These are phyloP conservation scores for Leucoraja erinaceus DNA, from an alignment of 2,113 vertebrate species.

Conservation along the genomic window DNA sequence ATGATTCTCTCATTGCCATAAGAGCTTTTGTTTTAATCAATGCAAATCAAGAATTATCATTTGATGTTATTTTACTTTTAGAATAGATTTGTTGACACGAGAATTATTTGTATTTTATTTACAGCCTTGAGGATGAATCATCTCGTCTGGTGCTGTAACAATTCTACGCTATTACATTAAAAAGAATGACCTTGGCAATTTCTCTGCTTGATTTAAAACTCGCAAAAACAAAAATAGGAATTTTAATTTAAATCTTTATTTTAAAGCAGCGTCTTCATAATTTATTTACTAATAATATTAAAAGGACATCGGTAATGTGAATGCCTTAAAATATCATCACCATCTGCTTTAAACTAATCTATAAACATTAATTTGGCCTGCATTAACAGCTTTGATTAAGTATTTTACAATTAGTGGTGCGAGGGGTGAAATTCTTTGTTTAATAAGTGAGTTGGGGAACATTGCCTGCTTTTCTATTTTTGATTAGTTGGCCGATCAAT, in stretches of 20 bases:
- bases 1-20: background rate
- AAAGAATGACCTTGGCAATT: too few species aligned
- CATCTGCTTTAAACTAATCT: background rate
- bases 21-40: background rate
- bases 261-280: background rate
- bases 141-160: too few species aligned
- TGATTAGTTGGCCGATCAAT: background rate
- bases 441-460: background rate
- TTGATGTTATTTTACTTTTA: background rate
- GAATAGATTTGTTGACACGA: background rate
- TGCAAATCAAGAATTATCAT: background rate
- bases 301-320: background rate
- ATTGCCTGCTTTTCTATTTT: background rate
- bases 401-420: background rate
- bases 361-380: background rate
- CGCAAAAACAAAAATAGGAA: background rate
- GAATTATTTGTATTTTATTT: too few species aligned
- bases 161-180: too few species aligned
- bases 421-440: background rate
- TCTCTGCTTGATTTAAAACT: background rate
- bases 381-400: background rate
- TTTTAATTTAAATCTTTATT: background rate
- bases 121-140: too few species aligned
- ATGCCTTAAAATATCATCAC: background rate
- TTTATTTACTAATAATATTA: background rate